A percentile compares a stretch with the other conserved stretches of the same genome.
Conservation (phyloP, 2,888 invertebrate species). For the Caradrina kadenii region DNA sequence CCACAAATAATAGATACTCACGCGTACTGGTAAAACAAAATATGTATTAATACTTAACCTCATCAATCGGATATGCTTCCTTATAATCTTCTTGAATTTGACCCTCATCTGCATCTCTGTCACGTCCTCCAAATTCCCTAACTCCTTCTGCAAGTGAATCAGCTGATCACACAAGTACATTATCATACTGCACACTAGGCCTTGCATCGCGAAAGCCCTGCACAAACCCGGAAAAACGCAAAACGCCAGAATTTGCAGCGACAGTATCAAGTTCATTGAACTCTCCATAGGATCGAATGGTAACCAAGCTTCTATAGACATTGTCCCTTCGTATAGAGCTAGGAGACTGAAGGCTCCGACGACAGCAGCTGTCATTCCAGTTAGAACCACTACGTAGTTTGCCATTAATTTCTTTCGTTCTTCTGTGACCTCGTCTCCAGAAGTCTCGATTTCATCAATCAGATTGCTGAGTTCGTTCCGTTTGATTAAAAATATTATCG, state of each 20-base stretch:
- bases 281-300: slow-evolving; percentile 79
- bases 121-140: slow-evolving; percentile 70
- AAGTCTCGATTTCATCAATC: slow-evolving; percentile 74
- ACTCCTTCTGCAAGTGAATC: slow-evolving; percentile 72
- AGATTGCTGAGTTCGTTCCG: slow-evolving; percentile 71
- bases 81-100: slow-evolving; percentile 75
- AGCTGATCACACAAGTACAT: slow-evolving; percentile 84
- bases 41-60: slow-evolving; percentile 66
- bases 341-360: slow-evolving; percentile 70
- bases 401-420: slow-evolving; percentile 74
- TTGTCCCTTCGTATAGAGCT: slow-evolving; percentile 73
- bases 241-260: slow-evolving; percentile 71
- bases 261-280: slow-evolving; percentile 70
- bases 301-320: slow-evolving; percentile 81
- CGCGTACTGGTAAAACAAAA: too few species aligned
- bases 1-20: too few species aligned
- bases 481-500: slow-evolving; percentile 72
- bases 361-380: slow-evolving; percentile 63
- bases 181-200: slow-evolving; percentile 79
- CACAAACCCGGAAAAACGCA: slow-evolving; percentile 73
- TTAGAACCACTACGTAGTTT: slow-evolving; percentile 67
- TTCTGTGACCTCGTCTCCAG: slow-evolving; percentile 76
- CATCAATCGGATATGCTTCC: slow-evolving; percentile 81
- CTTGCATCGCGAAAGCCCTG: slow-evolving; percentile 80
- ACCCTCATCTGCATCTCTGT: slow-evolving; percentile 66